These are phyloP conservation scores for Poecilus cupreus DNA, from an alignment of 2,888 invertebrate species.

Conservation along the genomic window DNA sequence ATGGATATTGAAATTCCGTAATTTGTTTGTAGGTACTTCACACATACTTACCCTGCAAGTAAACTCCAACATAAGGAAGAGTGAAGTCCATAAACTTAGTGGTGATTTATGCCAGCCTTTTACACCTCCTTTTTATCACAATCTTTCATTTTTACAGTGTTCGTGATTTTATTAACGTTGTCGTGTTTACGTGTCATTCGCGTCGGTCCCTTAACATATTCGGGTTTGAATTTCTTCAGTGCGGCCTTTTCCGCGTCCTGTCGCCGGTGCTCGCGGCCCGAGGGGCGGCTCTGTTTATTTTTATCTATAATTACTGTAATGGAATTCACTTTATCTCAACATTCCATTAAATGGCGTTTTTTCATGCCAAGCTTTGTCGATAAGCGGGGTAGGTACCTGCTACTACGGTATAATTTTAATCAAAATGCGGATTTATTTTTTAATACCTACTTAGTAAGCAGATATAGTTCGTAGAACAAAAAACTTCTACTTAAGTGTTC, in stretches of 20 bases:
- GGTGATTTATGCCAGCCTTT: constrained; percentile 54
- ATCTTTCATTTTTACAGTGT: constrained; percentile 58
- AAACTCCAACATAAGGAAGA: not conserved
- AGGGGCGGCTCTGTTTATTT: constrained; percentile 55
- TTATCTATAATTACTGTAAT: constrained; percentile 59
- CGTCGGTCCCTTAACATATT: constrained; percentile 48
- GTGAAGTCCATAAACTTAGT: not conserved
- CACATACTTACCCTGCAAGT: constrained; percentile 5
- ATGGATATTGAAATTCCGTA: constrained; percentile 26
- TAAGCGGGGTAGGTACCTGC: constrained; percentile 31
- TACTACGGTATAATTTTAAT: constrained; percentile 23
- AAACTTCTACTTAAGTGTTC: too few relatives aligned
- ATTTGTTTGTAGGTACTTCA: constrained; percentile 12
- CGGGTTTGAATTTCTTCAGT: constrained; percentile 25
- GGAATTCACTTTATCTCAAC: constrained; percentile 56
- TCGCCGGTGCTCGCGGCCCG: not conserved
- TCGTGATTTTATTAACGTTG: constrained; percentile 57
- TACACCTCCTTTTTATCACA: constrained; percentile 58
- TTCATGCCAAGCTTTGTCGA: constrained; percentile 45
- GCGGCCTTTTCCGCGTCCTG: constrained; percentile 12
- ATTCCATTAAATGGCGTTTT: constrained; percentile 57
- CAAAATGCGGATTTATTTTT: constrained; percentile 28
- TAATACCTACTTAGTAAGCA: not conserved
- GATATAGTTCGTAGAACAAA: not conserved
- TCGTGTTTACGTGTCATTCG: constrained; percentile 53